A percentile compares a stretch with the other conserved stretches of the same genome.
Evolutionary conservation across 2,888 invertebrate species (phyloP).

Genomic region (Cheilosia soror): DNA sequence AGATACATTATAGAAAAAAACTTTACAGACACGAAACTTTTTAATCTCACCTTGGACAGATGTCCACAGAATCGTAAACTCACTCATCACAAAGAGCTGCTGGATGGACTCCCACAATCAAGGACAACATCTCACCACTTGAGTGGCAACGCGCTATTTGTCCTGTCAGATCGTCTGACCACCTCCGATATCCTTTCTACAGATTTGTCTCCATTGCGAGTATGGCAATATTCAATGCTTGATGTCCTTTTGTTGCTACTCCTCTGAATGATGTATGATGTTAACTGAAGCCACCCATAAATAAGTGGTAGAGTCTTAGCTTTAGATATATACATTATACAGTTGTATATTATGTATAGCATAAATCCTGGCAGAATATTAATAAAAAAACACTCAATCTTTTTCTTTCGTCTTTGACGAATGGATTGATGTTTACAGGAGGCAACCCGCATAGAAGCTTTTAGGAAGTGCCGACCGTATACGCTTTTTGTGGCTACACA

Average conservation of each 20-base stretch:
- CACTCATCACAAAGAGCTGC: constrained; percentile 3
- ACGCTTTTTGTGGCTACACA: background rate
- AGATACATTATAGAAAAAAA: no score
- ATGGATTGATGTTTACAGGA: constrained; percentile 71
- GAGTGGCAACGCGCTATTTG: constrained; percentile 51
- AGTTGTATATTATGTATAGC: background rate
- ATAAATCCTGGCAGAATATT: constrained; percentile 56
- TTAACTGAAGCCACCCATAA: constrained; percentile 50
- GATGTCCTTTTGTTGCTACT: constrained; percentile 51
- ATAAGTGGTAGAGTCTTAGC: constrained; percentile 52
- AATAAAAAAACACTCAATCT: constrained; percentile 74
- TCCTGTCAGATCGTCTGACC: constrained; percentile 54
- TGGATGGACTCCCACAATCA: constrained; percentile 12
- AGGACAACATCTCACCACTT: constrained; percentile 37
- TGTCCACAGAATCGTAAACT: constrained; percentile 10
- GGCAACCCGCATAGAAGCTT: constrained; percentile 57
- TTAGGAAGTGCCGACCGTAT: constrained; percentile 31
- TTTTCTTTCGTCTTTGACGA: constrained; percentile 57
- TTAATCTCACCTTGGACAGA: background rate
- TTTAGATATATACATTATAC: constrained; percentile 18
- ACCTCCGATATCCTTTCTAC: constrained; percentile 44
- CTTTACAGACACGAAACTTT: background rate
- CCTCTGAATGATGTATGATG: constrained; percentile 64
- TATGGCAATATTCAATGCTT: constrained; percentile 57
- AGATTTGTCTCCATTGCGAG: constrained; percentile 45